Evolutionary conservation across 2,888 invertebrate species (phyloP), one percentile per base, ranked within the genome.

Genomic region (Macrosiphum euphorbiae): DNA sequence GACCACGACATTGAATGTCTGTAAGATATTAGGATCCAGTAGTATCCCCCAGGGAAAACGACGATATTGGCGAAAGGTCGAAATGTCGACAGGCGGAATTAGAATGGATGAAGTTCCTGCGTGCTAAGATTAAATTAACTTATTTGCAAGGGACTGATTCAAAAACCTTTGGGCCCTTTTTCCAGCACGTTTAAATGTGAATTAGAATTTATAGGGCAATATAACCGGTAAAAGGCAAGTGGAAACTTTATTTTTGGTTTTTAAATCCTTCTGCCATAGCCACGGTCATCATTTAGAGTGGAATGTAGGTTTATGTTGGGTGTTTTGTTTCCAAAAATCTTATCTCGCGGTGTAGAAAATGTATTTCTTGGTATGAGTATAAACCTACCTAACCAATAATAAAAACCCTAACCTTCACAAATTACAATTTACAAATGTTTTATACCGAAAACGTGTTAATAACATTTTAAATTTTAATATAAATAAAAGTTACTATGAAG

Each of bases 121-220:
- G 93, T 90, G 93, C 93, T 61, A 85, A 85, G 93, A 94, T 94
- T 94, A 94, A 90, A 94, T 94, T 94, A 90, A 90, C 93, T 90
- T 86, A 85, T 61, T 86, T 61, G 86, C 41, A 47, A 61, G 26
- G 90, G 61, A 16, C 88, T 67, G 90, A 52, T 90, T 86, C 89
- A n/a, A 90, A 93, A 86, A 94, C 93, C 90, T 58, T 90, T 47
- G 84, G 52, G 58, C 50, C 26, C 13, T 86, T 90, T 93, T 86
- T 50, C n/a, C 61, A 5, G 47, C 86, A 85, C 90, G 93, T 94
- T 90, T 94, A 89, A 93, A 58, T 28, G 88, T 86, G 93, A 61
- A 94, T 94, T 94, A 94, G 90, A 94, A 94, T 94, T 94, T 94
- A 94, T 94, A 41, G 93, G 50, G 11, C 85, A 94, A 94, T 90